A percentile compares a stretch with the other conserved stretches of the same genome.
These are phyloP conservation scores for Nomada hirtipes DNA, from an alignment of 2,888 invertebrate genomes.

Conservation along the genomic window DNA sequence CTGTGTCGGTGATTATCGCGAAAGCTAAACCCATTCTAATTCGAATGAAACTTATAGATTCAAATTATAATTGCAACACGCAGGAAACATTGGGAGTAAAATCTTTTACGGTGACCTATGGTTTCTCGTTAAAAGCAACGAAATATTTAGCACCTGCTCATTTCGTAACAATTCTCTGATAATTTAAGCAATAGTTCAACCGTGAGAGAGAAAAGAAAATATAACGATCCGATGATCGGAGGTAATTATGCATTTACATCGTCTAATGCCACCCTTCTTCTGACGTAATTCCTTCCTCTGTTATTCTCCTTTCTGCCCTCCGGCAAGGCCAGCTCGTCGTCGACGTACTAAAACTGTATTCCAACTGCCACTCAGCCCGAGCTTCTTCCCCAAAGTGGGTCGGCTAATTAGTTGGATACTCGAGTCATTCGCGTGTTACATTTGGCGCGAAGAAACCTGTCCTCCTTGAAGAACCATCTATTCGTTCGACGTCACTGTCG, in stretches of 20 bases:
- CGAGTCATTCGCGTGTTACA: conserved; percentile 32
- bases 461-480: neutral
- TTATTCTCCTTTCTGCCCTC: conserved; percentile 21
- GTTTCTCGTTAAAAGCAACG: too few relatives aligned
- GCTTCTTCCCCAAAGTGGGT: conserved; percentile 33
- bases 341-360: conserved; percentile 38
- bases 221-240: conserved; percentile 25
- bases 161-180: too few relatives aligned
- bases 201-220: neutral
- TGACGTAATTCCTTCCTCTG: conserved; percentile 6
- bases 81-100: too few relatives aligned
- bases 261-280: conserved; percentile 5
- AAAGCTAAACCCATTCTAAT: conserved; percentile 7
- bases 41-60: neutral
- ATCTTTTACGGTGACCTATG: neutral
- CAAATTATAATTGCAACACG: neutral
- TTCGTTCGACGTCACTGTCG: neutral
- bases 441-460: conserved; percentile 15
- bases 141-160: too few relatives aligned
- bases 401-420: conserved; percentile 54
- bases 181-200: too few relatives aligned
- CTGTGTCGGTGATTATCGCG: neutral
- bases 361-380: conserved; percentile 33
- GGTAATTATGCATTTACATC: conserved; percentile 30
- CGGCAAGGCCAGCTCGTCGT: conserved; percentile 20